Base-by-base conservation (phyloP, 2,797 vertebrate genomes). In the Coreius guichenoti region DNA sequence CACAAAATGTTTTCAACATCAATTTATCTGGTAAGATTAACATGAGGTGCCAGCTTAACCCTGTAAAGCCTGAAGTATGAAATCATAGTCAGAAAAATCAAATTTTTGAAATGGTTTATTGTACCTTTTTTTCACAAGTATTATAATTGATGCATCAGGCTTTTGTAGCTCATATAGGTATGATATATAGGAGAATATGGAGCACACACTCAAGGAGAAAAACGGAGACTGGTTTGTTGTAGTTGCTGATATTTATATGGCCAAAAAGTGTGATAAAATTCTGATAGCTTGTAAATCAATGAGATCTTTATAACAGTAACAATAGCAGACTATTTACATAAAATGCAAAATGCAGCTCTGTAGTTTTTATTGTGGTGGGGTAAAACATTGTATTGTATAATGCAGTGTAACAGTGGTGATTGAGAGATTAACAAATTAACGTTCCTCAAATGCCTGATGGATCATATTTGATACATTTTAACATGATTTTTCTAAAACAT, bases 21-120 rank as follows among this genome's bases (percentile, higher is more conserved):
- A 86, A 26, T 54, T 72, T 74, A 67, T 31, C 80, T 72, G 87
- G 88, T 89, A 56, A 86, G 80, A 39, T n/a, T 5, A 23, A 14
- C 6, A 16, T 17, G 21, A 58, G 33, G 14, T 39, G 33, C 7
- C 7, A n/a, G 74, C 58, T 74, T 3, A 74, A 19, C 17, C 13
- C 14, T 26, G n/a, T 73, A 11, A 73, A 72, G 23, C 7, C 14
- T 47, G 13, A 26, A 6, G 6, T 72, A 0, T 47, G 13, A 29
- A 36, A 19, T 21, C 4, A 5, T 36, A 23, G 67, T 68, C 65
- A 9, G 36, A 43, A 70, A 23, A 70, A 70, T n/a, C 8, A 0
- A 2, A 19, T 61, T 26, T 23, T 61, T 58, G 21, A 58, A 61
- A 12, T 13, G 1, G 8, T 67, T 67, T 33, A 33, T 68, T 68